These are phyloP conservation scores for Procambarus clarkii DNA, from an alignment of 1,140 invertebrate species.

Conservation along the genomic window DNA sequence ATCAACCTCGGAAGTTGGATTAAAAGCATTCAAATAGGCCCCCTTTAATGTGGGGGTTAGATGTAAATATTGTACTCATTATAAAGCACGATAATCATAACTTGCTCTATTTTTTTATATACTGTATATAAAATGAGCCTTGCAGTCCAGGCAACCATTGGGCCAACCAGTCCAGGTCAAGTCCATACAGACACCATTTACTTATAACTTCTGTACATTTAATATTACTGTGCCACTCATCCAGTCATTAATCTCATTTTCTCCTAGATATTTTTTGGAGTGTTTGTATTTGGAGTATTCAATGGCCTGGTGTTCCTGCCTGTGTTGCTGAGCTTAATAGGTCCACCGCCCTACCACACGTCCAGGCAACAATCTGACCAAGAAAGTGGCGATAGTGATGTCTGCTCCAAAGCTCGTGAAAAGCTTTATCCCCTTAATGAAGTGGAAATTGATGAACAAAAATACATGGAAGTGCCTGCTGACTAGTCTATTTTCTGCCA, in stretches of 20 bases:
- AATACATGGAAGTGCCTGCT: background rate
- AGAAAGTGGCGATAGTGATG: background rate
- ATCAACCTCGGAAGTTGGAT: too few species aligned
- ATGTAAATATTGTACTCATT: too few species aligned
- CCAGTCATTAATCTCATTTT: background rate
- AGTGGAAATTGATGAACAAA: background rate
- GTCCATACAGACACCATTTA: too few species aligned
- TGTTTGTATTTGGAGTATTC: constrained; percentile 80
- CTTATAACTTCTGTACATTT: too few species aligned
- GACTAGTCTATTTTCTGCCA: background rate
- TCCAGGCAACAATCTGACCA: too few species aligned
- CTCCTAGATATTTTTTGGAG: constrained; percentile 77
- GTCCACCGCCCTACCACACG: constrained; percentile 75
- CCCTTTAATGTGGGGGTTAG: too few species aligned
- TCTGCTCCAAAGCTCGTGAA: background rate
- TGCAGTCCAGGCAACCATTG: too few species aligned
- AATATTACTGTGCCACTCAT: background rate
- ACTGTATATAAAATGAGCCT: too few species aligned
- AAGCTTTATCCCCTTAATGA: background rate
- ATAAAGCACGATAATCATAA: too few species aligned
- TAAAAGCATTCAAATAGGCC: too few species aligned
- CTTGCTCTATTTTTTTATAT: too few species aligned
- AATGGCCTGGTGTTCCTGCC: constrained; percentile 80
- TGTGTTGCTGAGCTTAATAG: constrained; percentile 79
- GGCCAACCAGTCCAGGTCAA: too few species aligned